Base-by-base conservation (phyloP, 2,113 vertebrate species). In the Campylomormyrus numenius region DNA sequence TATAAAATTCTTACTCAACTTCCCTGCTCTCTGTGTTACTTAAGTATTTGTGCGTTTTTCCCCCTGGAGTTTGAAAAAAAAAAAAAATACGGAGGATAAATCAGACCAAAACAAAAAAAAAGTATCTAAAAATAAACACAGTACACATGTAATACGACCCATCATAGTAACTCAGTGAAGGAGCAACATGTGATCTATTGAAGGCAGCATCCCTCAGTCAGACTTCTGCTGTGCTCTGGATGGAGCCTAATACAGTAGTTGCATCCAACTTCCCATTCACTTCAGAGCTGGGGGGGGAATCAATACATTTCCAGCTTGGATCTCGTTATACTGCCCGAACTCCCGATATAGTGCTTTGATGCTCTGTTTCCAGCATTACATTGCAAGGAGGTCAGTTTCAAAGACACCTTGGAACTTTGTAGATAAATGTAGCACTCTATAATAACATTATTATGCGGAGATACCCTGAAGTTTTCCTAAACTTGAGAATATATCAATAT, bases 401-500 rank as follows among this genome's bases (percentile, higher is more conserved):
- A 50, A 49, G 48, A 86, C 46, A 49, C 46, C 10, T 11, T 45
- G 39, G 46, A 86, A 49, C 24, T 49, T 49, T 27, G 24, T 50
- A 86, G 46, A 86, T 49, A 86, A 49, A 86, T 49, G 48, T 48
- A 48, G 45, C 83, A 3, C 15, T 48, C 46, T 21, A 45, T 35
- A 85, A 46, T 27, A 86, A 27, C 24, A 50, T 42, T 80, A 80
- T 42, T 42, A 80, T 19, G 10, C 5, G 70, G 35, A 35, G 70
- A 77, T 39, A 39, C 70, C 0, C 27, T 77, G 15, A 77, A 77
- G 11, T 77, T 77, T 39, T 35, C 70, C 70, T 39, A 19, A 80
- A 80, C 74, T 70, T 80, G 74, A 80, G 74, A 80, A 42, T 80
- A 80, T 80, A 42, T 80, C 35, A 80, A 42, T 80, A 80, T 80